Percentiles rank a stretch among this genome's conserved stretches.
Evolutionary conservation across 2,888 invertebrate genomes (phyloP).

Genomic region (Prenolepis imparis): DNA sequence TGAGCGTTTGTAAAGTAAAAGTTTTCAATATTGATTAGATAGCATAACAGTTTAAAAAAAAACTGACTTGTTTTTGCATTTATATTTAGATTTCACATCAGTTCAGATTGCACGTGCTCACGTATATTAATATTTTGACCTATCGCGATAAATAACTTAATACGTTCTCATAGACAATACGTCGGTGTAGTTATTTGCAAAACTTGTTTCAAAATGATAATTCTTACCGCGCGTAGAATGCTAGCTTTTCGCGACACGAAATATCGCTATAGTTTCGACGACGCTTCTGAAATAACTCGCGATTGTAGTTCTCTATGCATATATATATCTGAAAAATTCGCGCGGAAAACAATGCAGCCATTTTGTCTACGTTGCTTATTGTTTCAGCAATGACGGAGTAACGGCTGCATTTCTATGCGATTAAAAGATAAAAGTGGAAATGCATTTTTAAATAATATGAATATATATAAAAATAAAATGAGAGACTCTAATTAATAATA

Average conservation of each 20-base stretch:
- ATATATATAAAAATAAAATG: background rate
- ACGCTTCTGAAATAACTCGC: background rate
- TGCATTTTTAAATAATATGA: background rate
- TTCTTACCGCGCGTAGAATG: constrained; percentile 1
- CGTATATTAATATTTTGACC: background rate
- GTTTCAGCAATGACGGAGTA: constrained; percentile 10
- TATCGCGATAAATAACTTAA: background rate
- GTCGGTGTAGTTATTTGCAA: background rate
- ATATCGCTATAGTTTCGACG: background rate
- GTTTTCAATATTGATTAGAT: background rate
- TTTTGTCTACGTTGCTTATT: constrained; percentile 11
- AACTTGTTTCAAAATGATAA: background rate
- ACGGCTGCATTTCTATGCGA: background rate
- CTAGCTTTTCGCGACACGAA: background rate
- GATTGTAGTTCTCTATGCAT: background rate
- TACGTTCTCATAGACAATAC: background rate
- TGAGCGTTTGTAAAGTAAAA: background rate
- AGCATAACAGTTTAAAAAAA: background rate
- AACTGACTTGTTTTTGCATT: background rate
- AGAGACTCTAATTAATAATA: background rate
- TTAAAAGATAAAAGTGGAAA: background rate
- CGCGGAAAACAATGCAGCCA: constrained; percentile 4
- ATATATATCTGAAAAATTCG: background rate
- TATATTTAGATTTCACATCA: background rate
- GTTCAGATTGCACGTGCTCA: background rate